Evolutionary conservation across 2,113 vertebrate species (phyloP), one percentile per base, ranked within the genome.

Genomic region (Empidonax alnorum): DNA sequence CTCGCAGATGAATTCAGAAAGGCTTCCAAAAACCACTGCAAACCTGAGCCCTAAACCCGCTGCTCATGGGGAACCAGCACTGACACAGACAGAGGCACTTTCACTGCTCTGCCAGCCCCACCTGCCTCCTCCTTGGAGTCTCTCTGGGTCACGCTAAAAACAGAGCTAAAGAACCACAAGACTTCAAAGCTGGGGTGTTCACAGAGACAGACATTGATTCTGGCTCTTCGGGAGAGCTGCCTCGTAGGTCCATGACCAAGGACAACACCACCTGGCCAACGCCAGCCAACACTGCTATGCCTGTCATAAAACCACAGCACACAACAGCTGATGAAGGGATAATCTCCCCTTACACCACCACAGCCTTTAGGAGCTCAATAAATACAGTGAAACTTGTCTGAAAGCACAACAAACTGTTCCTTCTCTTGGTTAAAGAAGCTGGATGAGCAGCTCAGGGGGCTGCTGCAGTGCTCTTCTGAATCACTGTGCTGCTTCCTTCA

Each of bases 21-120:
- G 33, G 31, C 39, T 93, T 86, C 52, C 80, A 67, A 58, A 35
- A 84, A 71, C 27, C 0, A 0, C 55, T 12, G 56, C 49, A 63
- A 85, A 84, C 31, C 35, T 24, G 28, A 91, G 56, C 35, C 47
- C 39, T 81, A 49, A 73, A 46, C 11, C 31, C 1, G 1, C 71
- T 66, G 67, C 74, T 61, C 0, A 0, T 23, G 79, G 13, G 41
- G 35, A 93, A 23, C 50, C 0, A 0, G 35, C 16, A n/a, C 7
- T 33, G 77, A 55, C 23, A 17, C 23, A 82, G 49, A 41, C 17
- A 73, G 46, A 74, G 41, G 42, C n/a, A 33, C 49, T 46, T 61
- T 35, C 42, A 47, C 8, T 37, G 49, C 41, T 53, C 46, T 49
- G 42, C 37, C 56, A 89, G 58, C n/a, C 69, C 41, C 84, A 75